A percentile compares a stretch with the other conserved stretches of the same genome.
Conservation (phyloP, 2,888 invertebrate genomes). For the Lithophane ornitopus region DNA sequence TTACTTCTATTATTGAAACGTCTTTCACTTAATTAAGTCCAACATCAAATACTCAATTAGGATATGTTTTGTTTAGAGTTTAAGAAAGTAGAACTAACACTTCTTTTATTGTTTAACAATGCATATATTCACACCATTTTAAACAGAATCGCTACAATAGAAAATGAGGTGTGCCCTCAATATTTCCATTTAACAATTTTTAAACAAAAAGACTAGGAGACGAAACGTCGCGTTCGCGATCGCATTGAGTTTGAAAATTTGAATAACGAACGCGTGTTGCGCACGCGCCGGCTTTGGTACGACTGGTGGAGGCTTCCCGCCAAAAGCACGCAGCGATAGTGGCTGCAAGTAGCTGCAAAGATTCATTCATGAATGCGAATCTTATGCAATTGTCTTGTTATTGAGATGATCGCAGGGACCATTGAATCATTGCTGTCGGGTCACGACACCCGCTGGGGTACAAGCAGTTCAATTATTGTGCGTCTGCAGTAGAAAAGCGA, state of each 20-base stretch:
- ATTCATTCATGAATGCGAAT: conserved; percentile 84
- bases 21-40: conserved; percentile 65
- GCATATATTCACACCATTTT: conserved; percentile 88
- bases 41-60: conserved; percentile 68
- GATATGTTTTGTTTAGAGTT: conserved; percentile 80
- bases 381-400: conserved; percentile 82
- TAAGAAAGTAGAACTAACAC: conserved; percentile 89
- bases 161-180: conserved; percentile 88
- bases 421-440: conserved; percentile 72
- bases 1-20: conserved; percentile 66
- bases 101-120: conserved; percentile 85
- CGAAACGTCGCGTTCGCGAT: conserved; percentile 87
- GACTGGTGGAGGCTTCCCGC: conserved; percentile 87
- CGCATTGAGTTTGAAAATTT: conserved; percentile 80
- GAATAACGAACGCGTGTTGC: conserved; percentile 86
- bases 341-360: conserved; percentile 75
- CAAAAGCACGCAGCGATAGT: conserved; percentile 84
- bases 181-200: conserved; percentile 85
- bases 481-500: conserved; percentile 39
- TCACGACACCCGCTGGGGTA: conserved; percentile 67
- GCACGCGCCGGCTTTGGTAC: conserved; percentile 86
- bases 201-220: conserved; percentile 84
- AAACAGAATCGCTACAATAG: conserved; percentile 84
- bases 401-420: conserved; percentile 71
- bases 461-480: conserved; percentile 50